Evolutionary conservation across 1,140 invertebrate genomes (phyloP).

Genomic region (Papilio machaon): DNA sequence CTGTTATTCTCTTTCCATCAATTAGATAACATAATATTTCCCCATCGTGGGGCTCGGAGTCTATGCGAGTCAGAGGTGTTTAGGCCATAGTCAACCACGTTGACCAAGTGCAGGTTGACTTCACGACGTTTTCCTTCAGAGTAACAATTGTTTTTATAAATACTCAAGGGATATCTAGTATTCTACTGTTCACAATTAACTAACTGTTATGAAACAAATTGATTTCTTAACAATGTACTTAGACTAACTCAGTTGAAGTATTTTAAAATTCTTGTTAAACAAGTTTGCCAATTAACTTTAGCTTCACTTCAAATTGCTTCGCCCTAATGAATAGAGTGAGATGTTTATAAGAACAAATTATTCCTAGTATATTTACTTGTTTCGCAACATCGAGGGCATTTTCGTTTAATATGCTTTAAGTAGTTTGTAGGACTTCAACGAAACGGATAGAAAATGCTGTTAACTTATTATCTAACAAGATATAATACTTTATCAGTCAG

Average conservation of each 20-base stretch:
- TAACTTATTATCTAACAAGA: too few species aligned
- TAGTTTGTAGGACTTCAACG: neutral
- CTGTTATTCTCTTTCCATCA: too few species aligned
- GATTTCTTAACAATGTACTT: neutral
- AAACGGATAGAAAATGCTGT: too few species aligned
- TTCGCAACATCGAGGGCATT: neutral
- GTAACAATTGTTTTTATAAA: too few species aligned
- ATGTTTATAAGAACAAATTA: neutral
- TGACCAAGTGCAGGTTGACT: too few species aligned
- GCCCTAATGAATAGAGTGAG: neutral
- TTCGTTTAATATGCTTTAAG: neutral
- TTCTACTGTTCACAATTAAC: neutral
- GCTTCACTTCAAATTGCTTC: neutral
- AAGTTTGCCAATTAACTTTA: slow-evolving; percentile 8
- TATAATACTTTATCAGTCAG: too few species aligned
- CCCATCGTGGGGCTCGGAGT: too few species aligned
- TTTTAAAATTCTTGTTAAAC: neutral
- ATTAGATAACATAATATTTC: too few species aligned
- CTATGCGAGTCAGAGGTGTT: too few species aligned
- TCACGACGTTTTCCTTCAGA: too few species aligned
- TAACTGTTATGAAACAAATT: neutral
- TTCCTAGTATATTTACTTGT: neutral
- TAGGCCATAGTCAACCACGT: too few species aligned
- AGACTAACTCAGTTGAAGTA: neutral
- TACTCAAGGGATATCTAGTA: too few species aligned